phyloP scores from a whole-genome alignment of 2,888 invertebrate species.

The Periphyllus acericola region DNA sequence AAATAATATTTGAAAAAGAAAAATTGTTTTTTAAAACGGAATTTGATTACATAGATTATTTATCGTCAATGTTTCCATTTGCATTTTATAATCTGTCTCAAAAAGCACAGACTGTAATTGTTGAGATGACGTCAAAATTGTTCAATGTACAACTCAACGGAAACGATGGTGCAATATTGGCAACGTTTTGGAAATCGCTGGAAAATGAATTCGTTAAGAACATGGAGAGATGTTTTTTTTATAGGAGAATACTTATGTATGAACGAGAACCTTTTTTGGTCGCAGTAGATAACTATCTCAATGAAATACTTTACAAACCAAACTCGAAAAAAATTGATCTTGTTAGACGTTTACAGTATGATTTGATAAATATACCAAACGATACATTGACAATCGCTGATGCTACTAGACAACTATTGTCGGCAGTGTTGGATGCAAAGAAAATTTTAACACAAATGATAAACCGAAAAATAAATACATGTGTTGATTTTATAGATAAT shows the following conservation, averaged over 20 bases:
- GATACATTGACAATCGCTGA: neutral
- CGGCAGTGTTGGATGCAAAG: neutral
- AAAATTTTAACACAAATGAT: neutral
- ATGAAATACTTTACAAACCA: neutral
- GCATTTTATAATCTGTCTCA: too few relatives aligned
- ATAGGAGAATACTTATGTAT: conserved; percentile 32
- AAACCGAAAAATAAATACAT: conserved; percentile 25
- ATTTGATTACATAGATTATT: conserved; percentile 19
- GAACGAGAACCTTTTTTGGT: neutral
- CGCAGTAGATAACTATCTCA: neutral
- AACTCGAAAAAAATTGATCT: conserved; percentile 10
- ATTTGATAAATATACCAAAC: conserved; percentile 5
- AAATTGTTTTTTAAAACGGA: neutral
- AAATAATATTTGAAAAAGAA: neutral
- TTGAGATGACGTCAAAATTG: neutral
- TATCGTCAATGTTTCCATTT: neutral
- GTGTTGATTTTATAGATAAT: neutral
- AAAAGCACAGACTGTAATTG: too few relatives aligned
- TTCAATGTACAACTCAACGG: neutral
- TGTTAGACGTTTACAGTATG: conserved; percentile 15
- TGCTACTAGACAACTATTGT: neutral
- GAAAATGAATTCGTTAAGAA: conserved; percentile 3
- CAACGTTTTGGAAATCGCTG: conserved; percentile 6
- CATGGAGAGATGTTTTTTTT: conserved; percentile 34
- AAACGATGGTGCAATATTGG: neutral